phyloP scores from a whole-genome alignment of 2,888 invertebrate genomes.

The Zonitis immaculata region DNA sequence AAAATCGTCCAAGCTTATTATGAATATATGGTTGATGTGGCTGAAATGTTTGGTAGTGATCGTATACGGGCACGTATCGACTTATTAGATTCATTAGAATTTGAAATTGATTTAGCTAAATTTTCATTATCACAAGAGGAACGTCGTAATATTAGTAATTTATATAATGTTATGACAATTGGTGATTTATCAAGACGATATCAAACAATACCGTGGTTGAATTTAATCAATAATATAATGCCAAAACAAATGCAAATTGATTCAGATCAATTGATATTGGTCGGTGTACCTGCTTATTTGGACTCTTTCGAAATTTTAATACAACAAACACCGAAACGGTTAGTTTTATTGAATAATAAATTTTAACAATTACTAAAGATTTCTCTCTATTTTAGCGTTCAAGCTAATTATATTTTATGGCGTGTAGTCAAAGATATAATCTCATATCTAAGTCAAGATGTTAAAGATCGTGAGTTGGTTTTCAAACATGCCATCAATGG shows the following conservation, averaged over 20 bases:
- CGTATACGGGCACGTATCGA: slow-evolving; percentile 24
- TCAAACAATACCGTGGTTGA: slow-evolving; percentile 47
- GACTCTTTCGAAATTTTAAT: slow-evolving; percentile 39
- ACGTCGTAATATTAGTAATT: slow-evolving; percentile 18
- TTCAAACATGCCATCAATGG: slow-evolving; percentile 74
- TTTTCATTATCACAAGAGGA: slow-evolving; percentile 20
- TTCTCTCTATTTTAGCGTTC: slow-evolving; percentile 51
- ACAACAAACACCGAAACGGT: slow-evolving; percentile 25
- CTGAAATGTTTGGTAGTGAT: slow-evolving; percentile 32
- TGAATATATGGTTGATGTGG: slow-evolving; percentile 33
- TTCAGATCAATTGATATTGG: slow-evolving; percentile 48
- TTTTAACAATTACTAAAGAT: too few relatives aligned
- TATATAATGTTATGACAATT: slow-evolving; percentile 53
- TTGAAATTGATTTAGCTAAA: slow-evolving; percentile 32
- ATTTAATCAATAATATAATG: slow-evolving; percentile 49
- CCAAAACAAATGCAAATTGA: slow-evolving; percentile 34
- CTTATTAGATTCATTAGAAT: slow-evolving; percentile 25
- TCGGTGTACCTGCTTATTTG: slow-evolving; percentile 50
- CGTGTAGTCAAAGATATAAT: slow-evolving; percentile 72
- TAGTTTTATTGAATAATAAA: too few relatives aligned
- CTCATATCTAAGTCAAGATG: slow-evolving; percentile 69
- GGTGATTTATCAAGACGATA: slow-evolving; percentile 47
- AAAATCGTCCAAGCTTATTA: slow-evolving; percentile 73
- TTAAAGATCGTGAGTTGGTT: slow-evolving; percentile 67
- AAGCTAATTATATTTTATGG: slow-evolving; percentile 88